Conservation (phyloP, 2,888 invertebrate species). For the Papilio gigon region DNA sequence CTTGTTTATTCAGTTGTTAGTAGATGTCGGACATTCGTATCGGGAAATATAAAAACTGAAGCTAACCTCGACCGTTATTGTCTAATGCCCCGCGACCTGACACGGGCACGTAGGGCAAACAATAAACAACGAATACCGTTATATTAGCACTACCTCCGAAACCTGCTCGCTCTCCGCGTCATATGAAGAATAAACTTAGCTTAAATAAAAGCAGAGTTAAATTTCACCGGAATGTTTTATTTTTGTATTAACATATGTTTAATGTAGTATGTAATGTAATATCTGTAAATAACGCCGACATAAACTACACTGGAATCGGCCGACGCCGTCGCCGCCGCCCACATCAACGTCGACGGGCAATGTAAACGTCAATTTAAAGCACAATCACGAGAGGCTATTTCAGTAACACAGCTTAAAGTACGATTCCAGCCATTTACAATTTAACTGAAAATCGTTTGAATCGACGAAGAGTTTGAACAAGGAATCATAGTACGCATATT, state of each 20-base stretch:
- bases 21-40: neutral
- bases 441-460: constrained; percentile 4
- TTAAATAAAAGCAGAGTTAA: too few relatives aligned
- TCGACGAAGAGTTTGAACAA: neutral
- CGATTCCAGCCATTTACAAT: neutral
- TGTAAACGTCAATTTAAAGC: constrained; percentile 12
- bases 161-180: neutral
- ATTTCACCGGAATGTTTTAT: too few relatives aligned
- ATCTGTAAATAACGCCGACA: too few relatives aligned
- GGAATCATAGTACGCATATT: too few relatives aligned
- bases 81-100: neutral
- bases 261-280: too few relatives aligned
- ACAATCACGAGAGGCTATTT: neutral
- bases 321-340: too few relatives aligned
- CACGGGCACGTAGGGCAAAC: constrained; percentile 10
- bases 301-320: neutral
- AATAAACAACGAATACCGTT: constrained; percentile 15
- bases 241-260: too few relatives aligned
- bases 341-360: neutral
- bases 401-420: constrained; percentile 1
- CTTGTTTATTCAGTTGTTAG: constrained; percentile 8
- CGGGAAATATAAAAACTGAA: constrained; percentile 11
- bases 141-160: neutral
- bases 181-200: neutral
- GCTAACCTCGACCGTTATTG: constrained; percentile 9